Conservation (phyloP, 2,888 invertebrate genomes). For the Drosophila limbata region DNA sequence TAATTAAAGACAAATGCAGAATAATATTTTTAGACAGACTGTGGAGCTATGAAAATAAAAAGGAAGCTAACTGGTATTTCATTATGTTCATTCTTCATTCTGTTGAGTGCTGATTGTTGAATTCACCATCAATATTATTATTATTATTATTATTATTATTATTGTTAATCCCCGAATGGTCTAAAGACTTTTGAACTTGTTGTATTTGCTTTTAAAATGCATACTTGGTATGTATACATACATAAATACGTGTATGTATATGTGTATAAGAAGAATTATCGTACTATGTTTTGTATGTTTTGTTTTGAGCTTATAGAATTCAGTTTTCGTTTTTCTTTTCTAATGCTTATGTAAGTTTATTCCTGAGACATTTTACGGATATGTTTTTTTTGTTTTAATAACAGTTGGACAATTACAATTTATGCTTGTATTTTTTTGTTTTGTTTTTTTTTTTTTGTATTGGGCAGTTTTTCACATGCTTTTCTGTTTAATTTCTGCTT, state of each 20-base stretch:
- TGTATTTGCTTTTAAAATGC: conserved; percentile 7
- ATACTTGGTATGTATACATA: conserved; percentile 10
- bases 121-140: conserved; percentile 3
- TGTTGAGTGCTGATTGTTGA: conserved; percentile 6
- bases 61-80: not conserved
- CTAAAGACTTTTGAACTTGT: conserved; percentile 8
- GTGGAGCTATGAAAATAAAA: not conserved
- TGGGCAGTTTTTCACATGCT: conserved; percentile 28
- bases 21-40: conserved; percentile 3
- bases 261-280: conserved; percentile 44
- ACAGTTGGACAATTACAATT: conserved; percentile 73
- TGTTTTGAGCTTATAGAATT: conserved; percentile 37
- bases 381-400: conserved; percentile 83
- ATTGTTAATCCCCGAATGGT: not conserved
- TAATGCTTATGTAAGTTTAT: conserved; percentile 67
- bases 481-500: not conserved
- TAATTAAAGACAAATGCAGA: not conserved
- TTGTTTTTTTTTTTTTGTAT: conserved; percentile 26
- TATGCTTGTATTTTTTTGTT: conserved; percentile 3
- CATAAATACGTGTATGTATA: too few relatives aligned
- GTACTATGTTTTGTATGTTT: conserved; percentile 39
- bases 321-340: conserved; percentile 15
- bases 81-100: not conserved
- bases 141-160: too few relatives aligned
- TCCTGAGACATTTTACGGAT: conserved; percentile 84